phyloP scores from a whole-genome alignment of 2,888 invertebrate species.

The Xiphydria camelus region DNA sequence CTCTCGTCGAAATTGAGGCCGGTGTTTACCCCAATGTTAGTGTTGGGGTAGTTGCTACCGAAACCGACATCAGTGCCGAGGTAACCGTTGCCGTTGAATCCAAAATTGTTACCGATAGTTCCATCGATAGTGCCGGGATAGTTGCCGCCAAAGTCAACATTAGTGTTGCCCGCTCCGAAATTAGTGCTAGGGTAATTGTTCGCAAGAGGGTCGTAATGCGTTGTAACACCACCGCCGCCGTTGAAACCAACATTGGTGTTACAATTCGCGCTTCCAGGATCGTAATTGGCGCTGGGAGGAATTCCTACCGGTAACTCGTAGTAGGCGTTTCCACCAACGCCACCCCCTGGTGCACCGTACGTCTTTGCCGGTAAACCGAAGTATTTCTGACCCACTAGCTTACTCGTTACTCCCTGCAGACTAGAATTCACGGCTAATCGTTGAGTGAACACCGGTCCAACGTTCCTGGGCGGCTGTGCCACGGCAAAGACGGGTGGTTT shows the following conservation, averaged over 20 bases:
- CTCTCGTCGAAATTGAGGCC: too few relatives aligned
- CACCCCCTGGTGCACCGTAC: conserved; percentile 16
- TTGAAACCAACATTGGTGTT: background rate
- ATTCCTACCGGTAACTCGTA: background rate
- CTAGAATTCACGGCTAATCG: too few relatives aligned
- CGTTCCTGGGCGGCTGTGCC: too few relatives aligned
- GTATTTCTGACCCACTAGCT: too few relatives aligned
- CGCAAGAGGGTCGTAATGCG: background rate
- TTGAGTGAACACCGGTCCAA: too few relatives aligned
- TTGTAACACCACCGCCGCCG: background rate
- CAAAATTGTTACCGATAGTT: background rate
- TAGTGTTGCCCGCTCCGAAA: background rate
- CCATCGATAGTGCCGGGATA: background rate
- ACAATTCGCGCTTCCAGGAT: background rate
- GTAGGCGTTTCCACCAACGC: background rate
- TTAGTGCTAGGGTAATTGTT: background rate
- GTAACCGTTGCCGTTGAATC: background rate
- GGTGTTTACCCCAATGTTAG: too few relatives aligned
- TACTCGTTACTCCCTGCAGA: too few relatives aligned
- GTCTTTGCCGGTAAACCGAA: conserved; percentile 15
- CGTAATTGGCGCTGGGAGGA: background rate
- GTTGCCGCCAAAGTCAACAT: background rate
- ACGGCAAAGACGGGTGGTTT: too few relatives aligned
- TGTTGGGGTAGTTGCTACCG: too few relatives aligned
- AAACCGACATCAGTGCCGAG: background rate